Base-by-base conservation (phyloP, 2,888 invertebrate species). In the Pyrochroa serraticornis region DNA sequence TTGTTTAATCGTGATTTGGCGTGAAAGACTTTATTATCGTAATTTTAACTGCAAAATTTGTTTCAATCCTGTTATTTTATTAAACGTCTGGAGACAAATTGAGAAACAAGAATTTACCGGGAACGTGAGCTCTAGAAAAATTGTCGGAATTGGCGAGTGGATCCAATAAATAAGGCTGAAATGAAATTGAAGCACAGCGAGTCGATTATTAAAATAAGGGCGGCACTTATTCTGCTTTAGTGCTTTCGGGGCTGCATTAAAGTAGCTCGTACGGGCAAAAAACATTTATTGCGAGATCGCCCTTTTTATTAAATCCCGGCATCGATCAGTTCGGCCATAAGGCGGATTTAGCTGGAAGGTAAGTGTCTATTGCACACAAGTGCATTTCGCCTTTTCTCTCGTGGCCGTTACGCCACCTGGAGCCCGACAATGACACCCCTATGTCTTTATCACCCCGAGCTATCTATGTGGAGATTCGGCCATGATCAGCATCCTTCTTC, bases 261-360 rank as follows among this genome's bases (percentile, higher is more conserved):
- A 53, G 38, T 10, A 46, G 30, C 46, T 53, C 53, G 35, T 52
- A 48, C 64, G 65, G 51, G 60, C 59, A 70, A 71, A 71, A 71
- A 71, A 65, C 70, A 68, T 71, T 72, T 73, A 74, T 74, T 71
- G 73, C 73, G 68, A 70, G 65, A 68, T 71, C 63, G 62, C 58
- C 64, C 68, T 71, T 75, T 74, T 73, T 75, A 74, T 75, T 75
- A 75, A 77, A 75, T 74, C 74, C 73, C 64, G 58, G 70, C 73
- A 75, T 76, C 73, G 71, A 75, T 75, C 76, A 75, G 71, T 65
- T 67, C 60, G 70, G 65, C 71, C 68, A 71, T 74, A 74, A 71
- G 63, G 60, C 48, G 64, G 73, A 71, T 72, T 75, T 74, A 69
- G 69, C 66, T 63, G 64, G 62, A 30, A 43, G 36, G 9, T 38